Evolutionary conservation across 2,113 vertebrate species (phyloP).

Genomic region (Syngnathus floridae): DNA sequence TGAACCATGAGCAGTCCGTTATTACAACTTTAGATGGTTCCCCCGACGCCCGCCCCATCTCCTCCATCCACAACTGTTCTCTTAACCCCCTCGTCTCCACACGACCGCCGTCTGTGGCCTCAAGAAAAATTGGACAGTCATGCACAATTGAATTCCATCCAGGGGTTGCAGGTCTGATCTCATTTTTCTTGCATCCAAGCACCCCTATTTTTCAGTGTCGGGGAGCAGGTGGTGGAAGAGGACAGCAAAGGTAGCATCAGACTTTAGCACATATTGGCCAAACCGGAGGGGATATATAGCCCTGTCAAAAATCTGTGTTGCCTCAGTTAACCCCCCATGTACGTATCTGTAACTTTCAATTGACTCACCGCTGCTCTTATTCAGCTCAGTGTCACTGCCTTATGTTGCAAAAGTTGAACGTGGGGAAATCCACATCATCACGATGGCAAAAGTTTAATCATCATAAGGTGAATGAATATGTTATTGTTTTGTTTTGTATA

Average conservation of each 20-base stretch:
- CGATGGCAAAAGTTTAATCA: too few species aligned
- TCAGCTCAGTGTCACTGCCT: too few species aligned
- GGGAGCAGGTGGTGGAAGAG: conserved; percentile 45
- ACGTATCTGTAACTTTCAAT: too few species aligned
- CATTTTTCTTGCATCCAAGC: conserved; percentile 8
- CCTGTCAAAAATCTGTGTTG: too few species aligned
- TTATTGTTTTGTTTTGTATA: too few species aligned
- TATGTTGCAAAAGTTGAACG: too few species aligned
- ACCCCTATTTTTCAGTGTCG: neutral
- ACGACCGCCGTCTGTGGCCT: conserved; percentile 41
- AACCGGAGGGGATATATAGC: too few species aligned
- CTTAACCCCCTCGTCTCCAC: conserved; percentile 11
- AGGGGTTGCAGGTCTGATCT: conserved; percentile 4
- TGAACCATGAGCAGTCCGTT: conserved; percentile 54
- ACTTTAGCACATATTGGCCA: conserved; percentile 8
- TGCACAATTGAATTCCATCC: conserved; percentile 20
- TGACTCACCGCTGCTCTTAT: too few species aligned
- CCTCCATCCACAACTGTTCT: neutral
- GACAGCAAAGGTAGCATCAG: conserved; percentile 27
- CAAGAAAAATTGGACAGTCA: conserved; percentile 36
- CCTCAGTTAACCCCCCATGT: too few species aligned
- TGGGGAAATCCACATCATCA: neutral
- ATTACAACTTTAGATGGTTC: conserved; percentile 30
- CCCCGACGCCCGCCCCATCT: neutral
- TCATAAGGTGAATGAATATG: too few species aligned